Evolutionary conservation across 2,797 vertebrate genomes (phyloP).

Genomic region (Holocentrus rufus): DNA sequence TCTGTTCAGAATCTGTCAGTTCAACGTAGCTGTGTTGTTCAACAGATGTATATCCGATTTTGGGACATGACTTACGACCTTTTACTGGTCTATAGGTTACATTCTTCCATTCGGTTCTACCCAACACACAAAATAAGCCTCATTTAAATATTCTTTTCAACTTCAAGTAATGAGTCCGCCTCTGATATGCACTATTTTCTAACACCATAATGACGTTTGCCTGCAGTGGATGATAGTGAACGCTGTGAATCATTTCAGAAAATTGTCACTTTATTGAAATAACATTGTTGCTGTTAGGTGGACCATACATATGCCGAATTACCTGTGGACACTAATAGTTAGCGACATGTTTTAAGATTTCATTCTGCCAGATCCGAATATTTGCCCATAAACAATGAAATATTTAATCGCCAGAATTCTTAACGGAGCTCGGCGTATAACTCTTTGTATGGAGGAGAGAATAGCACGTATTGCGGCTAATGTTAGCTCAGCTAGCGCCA

Average conservation of each 20-base stretch:
- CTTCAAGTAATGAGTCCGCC: no score
- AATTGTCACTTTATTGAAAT: background rate
- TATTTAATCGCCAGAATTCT: background rate
- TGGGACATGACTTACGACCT: accelerated
- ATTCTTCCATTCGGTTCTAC: background rate
- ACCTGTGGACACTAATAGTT: no score
- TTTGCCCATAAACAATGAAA: background rate
- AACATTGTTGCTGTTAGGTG: background rate
- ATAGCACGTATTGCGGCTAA: constrained; percentile 24
- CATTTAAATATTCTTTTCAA: no score
- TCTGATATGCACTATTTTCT: no score
- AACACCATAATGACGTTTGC: no score
- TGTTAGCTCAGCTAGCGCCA: constrained; percentile 40
- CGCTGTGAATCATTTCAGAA: background rate
- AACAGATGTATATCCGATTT: accelerated
- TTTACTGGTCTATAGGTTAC: accelerated
- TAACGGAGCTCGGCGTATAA: background rate
- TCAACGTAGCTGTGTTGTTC: background rate
- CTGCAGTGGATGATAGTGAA: background rate
- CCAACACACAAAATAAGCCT: background rate
- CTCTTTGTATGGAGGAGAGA: no score
- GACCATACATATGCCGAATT: background rate
- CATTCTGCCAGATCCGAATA: accelerated
- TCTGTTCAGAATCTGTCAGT: background rate
- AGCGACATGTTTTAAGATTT: no score